A percentile compares a stretch with the other conserved stretches of the same genome.
These are phyloP conservation scores for Aleiodes testaceus DNA, from an alignment of 2,888 invertebrate genomes.

Conservation along the genomic window DNA sequence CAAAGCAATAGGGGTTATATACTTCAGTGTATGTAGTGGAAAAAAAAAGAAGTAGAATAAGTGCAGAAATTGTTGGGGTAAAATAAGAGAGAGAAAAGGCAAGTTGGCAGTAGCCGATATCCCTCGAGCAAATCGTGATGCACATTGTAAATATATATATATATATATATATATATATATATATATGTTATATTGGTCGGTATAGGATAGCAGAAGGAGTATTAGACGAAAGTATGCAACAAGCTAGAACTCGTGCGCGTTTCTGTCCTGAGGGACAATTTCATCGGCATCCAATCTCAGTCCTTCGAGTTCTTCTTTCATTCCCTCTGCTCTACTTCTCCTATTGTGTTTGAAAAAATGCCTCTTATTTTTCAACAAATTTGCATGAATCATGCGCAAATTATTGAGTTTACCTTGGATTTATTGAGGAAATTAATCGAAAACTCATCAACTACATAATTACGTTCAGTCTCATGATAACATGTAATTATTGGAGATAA, in stretches of 20 bases:
- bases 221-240: constrained; percentile 64
- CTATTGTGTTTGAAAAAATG: too few species aligned
- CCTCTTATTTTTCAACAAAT: neutral
- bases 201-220: constrained; percentile 23
- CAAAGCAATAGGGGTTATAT: constrained; percentile 16
- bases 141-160: too few species aligned
- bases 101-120: constrained; percentile 24
- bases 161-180: neutral
- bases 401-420: neutral
- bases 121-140: neutral
- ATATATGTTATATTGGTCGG: neutral
- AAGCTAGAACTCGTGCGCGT: constrained; percentile 46
- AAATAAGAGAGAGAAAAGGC: neutral
- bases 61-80: constrained; percentile 10
- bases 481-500: neutral
- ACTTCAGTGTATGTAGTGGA: neutral
- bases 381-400: neutral
- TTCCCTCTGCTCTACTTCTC: neutral
- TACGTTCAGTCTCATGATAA: constrained; percentile 14
- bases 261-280: constrained; percentile 59
- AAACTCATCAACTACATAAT: constrained; percentile 26
- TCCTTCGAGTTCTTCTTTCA: constrained; percentile 30
- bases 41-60: constrained; percentile 1
- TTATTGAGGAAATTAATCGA: neutral
- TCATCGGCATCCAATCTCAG: constrained; percentile 64